phyloP scores from a whole-genome alignment of 2,797 vertebrate species.

The Enteromius paludinosus region DNA sequence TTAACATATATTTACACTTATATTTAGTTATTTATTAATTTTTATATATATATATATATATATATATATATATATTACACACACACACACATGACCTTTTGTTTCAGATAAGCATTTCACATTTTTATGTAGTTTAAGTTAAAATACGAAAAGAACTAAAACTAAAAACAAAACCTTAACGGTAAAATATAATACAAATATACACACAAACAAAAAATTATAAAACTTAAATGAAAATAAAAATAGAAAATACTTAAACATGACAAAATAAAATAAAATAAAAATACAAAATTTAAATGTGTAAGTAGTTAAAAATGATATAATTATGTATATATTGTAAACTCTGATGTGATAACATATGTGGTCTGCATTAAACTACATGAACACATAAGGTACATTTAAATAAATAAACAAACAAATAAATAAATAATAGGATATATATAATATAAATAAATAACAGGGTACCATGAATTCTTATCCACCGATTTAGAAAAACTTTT shows the following conservation, averaged over 20 bases:
- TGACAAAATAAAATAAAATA: neutral
- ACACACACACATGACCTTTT: no score
- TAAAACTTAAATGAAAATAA: neutral
- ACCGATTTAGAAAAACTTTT: neutral
- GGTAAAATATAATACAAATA: no score
- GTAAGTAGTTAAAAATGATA: no score
- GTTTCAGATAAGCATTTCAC: no score
- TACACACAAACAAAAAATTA: neutral
- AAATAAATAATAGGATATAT: neutral
- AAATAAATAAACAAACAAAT: neutral
- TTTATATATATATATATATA: no score
- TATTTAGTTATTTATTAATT: no score
- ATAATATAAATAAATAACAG: no score
- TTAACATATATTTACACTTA: no score
- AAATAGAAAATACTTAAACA: neutral
- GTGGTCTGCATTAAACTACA: neutral
- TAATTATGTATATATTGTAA: neutral
- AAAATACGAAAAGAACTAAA: neutral
- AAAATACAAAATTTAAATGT: no score
- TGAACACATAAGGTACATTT: neutral
- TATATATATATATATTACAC: no score
- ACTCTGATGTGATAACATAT: neutral
- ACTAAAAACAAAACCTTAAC: neutral
- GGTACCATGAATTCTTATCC: neutral
- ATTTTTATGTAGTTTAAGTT: neutral